Evolutionary conservation across 2,113 vertebrate species (phyloP), one percentile per base, ranked within the genome.

Genomic region (Menidia beryllina): DNA sequence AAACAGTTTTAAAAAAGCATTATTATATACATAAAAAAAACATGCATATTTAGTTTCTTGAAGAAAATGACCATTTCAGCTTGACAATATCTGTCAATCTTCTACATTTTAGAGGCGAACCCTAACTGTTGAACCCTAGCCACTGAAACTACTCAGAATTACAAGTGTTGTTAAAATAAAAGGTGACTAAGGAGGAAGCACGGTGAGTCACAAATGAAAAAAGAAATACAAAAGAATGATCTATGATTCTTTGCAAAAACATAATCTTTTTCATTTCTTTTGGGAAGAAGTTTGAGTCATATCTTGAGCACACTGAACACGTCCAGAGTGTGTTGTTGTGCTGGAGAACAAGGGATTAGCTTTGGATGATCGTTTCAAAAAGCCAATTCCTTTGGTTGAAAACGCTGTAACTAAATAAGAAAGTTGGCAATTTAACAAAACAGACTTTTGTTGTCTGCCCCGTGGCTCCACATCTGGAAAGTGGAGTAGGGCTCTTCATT

Each of bases 401-500:
- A 26, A 64, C 4, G 17, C 30, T 25, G 30, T 74, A 5, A 62
- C 45, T 26, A 26, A 26, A 58, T 50, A 25, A 24, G 15, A 50
- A 66, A 57, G 7, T 64, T 17, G 27, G 10, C 11, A 39, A 27
- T 75, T 77, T 66, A 19, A 14, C 61, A 55, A 49, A 49, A 59
- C 43, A 68, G 26, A 75, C 17, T 10, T 23, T 45, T 55, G 34
- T 56, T 7, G 58, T 85, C 27, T 82, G 51, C 59, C 52, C 79
- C 30, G 25, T 67, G 61, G 73, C 45, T 54, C 3, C 21, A 7
- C 51, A 53, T 69, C 58, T 66, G 49, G 68, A 73, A 81, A 79
- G 62, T n/a, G 57, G 77, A 77, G 69, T 69, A 65, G 68, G 83
- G 57, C 75, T 71, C 5, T 84, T 81, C 49, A n/a, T 58, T 67